Conservation (phyloP, 2,113 vertebrate genomes). For the Daboia siamensis region DNA sequence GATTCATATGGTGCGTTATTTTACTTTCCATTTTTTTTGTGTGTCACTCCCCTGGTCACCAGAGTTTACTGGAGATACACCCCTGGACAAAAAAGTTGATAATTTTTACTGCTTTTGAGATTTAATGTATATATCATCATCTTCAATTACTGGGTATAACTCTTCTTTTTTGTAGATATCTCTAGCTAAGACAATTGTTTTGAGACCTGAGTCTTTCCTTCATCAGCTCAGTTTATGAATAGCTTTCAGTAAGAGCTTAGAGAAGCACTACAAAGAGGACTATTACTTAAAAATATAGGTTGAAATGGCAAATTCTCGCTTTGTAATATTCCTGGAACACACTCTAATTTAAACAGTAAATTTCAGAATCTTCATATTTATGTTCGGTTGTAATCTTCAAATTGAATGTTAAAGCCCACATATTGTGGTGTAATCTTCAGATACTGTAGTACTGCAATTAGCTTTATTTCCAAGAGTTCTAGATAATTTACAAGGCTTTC, state of each 20-base stretch:
- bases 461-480: not conserved
- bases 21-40: no score
- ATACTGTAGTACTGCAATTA: not conserved
- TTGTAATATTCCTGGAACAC: not conserved
- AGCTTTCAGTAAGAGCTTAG: not conserved
- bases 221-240: not conserved
- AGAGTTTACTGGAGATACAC: not conserved
- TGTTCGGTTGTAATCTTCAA: not conserved
- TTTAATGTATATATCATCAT: not conserved
- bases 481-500: not conserved
- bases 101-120: not conserved
- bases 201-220: not conserved
- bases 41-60: no score
- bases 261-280: not conserved
- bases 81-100: not conserved
- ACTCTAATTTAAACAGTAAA: not conserved
- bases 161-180: not conserved
- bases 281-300: not conserved
- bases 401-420: not conserved
- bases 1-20: no score
- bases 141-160: not conserved
- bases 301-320: not conserved
- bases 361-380: not conserved
- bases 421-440: not conserved
- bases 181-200: not conserved